Evolutionary conservation across 2,797 vertebrate genomes (phyloP), one percentile per base, ranked within the genome.

Genomic region (Neomorphus geoffroyi): DNA sequence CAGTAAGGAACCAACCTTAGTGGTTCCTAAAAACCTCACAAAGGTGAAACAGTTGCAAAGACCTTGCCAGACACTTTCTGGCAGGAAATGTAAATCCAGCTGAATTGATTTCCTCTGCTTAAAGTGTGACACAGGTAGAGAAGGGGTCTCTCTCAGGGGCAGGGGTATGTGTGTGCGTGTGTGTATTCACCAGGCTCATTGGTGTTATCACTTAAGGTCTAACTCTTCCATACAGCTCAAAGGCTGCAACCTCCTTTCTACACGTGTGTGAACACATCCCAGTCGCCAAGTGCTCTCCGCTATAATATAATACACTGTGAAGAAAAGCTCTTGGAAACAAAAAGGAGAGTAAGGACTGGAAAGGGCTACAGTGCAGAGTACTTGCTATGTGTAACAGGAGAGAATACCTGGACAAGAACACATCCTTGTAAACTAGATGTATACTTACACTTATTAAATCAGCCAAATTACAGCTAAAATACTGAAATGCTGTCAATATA

Each of bases 201-300:
- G 6, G 46, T 5, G 15, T 50, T 64, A 64, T 23, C 27, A 74
- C 15, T 35, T 26, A 58, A 92, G 15, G 67, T 21, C 10, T 67
- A 28, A 32, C 16, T 37, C 18, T 28, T 67, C n/a, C 27, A 37
- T 24, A 57, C 10, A 64, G 21, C 30, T 32, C 45, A 85, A 74
- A 86, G 33, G 39, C 19, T 32, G n/a, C 48, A 86, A 21, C 18
- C 11, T 70, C 39, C 48, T 60, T 61, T 60, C 70, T 30, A 18
- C 13, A 35, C 6, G 10, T 2, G 11, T 23, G 27, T 0, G 0
- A 23, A 48, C 13, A 21, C 53, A 43, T 7, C 5, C 16, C 15
- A 70, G 39, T 1, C 45, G 32, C 17, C 32, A 41, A 57, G 18
- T n/a, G 17, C 24, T 86, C 64, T 80, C 46, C 62, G 24, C 46